These are phyloP conservation scores for Sula dactylatra DNA, from an alignment of 2,113 vertebrate species.

Conservation along the genomic window DNA sequence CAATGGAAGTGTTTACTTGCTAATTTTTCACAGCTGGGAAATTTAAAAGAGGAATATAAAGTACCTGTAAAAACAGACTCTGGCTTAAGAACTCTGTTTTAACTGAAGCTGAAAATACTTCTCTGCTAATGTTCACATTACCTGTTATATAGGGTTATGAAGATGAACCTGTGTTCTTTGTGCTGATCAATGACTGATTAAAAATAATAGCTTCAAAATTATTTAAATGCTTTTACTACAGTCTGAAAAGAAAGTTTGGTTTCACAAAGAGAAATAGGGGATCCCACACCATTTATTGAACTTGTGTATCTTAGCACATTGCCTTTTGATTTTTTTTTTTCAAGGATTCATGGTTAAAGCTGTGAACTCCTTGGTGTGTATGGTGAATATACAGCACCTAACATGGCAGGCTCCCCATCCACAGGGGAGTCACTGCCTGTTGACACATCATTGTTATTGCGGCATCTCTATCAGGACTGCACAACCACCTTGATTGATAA, in stretches of 20 bases:
- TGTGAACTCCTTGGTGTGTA: background rate
- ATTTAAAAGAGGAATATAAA: background rate
- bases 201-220: background rate
- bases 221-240: background rate
- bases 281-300: background rate
- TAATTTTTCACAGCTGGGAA: background rate
- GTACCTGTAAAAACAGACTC: background rate
- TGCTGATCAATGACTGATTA: background rate
- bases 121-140: background rate
- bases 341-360: background rate
- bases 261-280: background rate
- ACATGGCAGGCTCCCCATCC: background rate
- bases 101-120: background rate
- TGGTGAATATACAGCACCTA: background rate
- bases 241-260: background rate
- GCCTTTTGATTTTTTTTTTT: background rate
- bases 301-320: background rate
- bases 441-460: too few relatives aligned
- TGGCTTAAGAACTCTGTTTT: background rate
- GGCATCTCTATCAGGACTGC: background rate
- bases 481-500: background rate
- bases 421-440: background rate
- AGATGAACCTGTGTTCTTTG: background rate
- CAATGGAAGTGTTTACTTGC: background rate
- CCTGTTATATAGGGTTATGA: background rate